Base-by-base conservation (phyloP, 1,140 invertebrate species). In the Vollenhovia emeryi region DNA sequence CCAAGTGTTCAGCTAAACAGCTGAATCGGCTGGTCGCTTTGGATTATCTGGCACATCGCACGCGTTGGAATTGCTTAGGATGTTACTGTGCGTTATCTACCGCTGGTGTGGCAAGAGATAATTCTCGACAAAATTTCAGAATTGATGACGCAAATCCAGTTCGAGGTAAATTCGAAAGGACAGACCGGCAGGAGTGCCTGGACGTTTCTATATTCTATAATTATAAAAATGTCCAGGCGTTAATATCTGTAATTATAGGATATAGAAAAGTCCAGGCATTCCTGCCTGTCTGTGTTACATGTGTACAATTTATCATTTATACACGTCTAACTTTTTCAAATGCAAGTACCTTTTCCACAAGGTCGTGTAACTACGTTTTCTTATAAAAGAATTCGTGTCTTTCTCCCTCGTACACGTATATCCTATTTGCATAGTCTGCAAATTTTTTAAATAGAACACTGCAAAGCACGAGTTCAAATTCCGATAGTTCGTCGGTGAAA, bases 1-100 rank as follows among this genome's bases (percentile, higher is more conserved):
- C 57, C 24, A 76, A 62, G 45, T 76, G 62, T 75, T 59, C n/a
- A 27, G n/a, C 30, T 59, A 36, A 27, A 43, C 73, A 15, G 21
- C 43, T 43, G 13, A 43, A 43, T 69, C 21, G 30, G 15, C 50
- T 18, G 27, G 18, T 57, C 3, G 21, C n/a, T 74, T 57, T 59
- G 33, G 15, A 59, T 75, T 75, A 75, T 75, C 33, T 57, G 8
- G n/a, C n/a, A 15, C 48, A 21, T 52, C 18, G 50, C 3, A 36
- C n/a, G 8, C 11, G 8, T 71, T 50, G 27, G 68, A 59, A 13
- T 59, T 27, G 21, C 8, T 57, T 24, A 55, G 33, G 13, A 15
- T 15, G 18, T 0, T 73, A 52, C 9, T 33, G 68, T 36, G 21
- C 8, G 9, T 59, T 75, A 43, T 40, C 15, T 27, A n/a, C n/a